Evolutionary conservation across 2,888 invertebrate species (phyloP), one percentile per base, ranked within the genome.

Genomic region (Bombyx huttoni): DNA sequence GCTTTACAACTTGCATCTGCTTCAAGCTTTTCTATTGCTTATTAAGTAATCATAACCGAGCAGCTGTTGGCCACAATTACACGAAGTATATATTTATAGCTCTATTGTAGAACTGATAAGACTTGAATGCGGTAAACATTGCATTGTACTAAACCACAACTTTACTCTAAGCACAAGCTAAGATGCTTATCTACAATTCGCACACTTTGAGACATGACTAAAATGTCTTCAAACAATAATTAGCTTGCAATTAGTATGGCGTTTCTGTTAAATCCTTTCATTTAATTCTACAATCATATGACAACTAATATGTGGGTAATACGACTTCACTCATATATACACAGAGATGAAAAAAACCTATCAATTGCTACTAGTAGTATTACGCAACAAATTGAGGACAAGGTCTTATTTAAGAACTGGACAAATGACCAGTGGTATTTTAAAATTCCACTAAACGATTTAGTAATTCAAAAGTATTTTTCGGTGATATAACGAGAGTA

Each of bases 361-460:
- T 40, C 40, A 40, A 40, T 58, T 56, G 51, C 55, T 54, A 55
- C 40, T 51, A 52, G 52, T 51, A 52, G 52, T 55, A 35, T 53
- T 50, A 48, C 53, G 34, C 51, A 52, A 56, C 56, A 56, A 68
- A 70, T 68, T 70, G 62, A 63, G 68, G 64, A 60, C 70, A 70
- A 68, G 67, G 68, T 63, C 61, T 55, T 51, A 54, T 56, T 53
- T 49, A 54, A 52, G 55, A 58, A 56, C 51, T 52, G 49, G 58
- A 54, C 55, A 58, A 54, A 52, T 57, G 59, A 58, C 58, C 60
- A 52, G 12, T 40, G 40, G 3, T 40, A 40, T 40, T 10, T 40
- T 40, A 40, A 40, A 40, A 40, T 40, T 40, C 40, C 1, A 10
- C 12, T 12, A 40, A 40, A 40, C 40, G 3, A 40, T 3, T 40